Evolutionary conservation across 1,140 invertebrate species (phyloP), one percentile per base, ranked within the genome.

Genomic region (Diorhabda sublineata): DNA sequence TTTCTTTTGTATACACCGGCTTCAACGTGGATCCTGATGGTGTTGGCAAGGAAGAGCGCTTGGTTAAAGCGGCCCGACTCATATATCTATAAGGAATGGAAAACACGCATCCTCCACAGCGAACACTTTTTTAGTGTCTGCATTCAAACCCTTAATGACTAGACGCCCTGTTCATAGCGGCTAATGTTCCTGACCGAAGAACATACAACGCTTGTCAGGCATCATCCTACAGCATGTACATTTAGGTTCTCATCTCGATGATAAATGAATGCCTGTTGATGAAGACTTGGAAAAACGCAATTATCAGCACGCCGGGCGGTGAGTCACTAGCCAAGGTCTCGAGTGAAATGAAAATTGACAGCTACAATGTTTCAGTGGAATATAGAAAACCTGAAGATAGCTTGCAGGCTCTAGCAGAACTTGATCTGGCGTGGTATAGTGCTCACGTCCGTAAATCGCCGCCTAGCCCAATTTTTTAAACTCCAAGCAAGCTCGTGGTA

Each of bases 1-100:
- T 80, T 66, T 78, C 77, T 61, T 76, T 69, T 68, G 61, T 43
- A 62, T 63, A 63, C 61, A 79, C 81, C 61, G 75, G 72, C 56
- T 66, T 75, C 63, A 73, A 71, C 52, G 65, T 79, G 58, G 66
- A 73, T 66, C 66, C 71, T 60, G 71, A 76, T 64, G 58, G 59
- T 11, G 65, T 76, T 8, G 74, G 71, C 66, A 67, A 74, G 60
- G 58, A 68, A 67, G 71, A 79, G 73, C 74, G 69, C 72, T 74
- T 60, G 60, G 42, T 42, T 79, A 81, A 67, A 71, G 66, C 47
- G 79, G 79, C 5, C 79, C 79, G 42, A 81, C 79, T 59, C 74
- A 75, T 66, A 77, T 81, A 62, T 72, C 77, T 42, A 79, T 81
- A 58, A 66, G 79, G 64, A 75, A 73, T 64, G 77, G 76, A 11